A percentile compares a stretch with the other conserved stretches of the same genome.
phyloP scores from a whole-genome alignment of 2,797 vertebrate species.

The Chelonia mydas region DNA sequence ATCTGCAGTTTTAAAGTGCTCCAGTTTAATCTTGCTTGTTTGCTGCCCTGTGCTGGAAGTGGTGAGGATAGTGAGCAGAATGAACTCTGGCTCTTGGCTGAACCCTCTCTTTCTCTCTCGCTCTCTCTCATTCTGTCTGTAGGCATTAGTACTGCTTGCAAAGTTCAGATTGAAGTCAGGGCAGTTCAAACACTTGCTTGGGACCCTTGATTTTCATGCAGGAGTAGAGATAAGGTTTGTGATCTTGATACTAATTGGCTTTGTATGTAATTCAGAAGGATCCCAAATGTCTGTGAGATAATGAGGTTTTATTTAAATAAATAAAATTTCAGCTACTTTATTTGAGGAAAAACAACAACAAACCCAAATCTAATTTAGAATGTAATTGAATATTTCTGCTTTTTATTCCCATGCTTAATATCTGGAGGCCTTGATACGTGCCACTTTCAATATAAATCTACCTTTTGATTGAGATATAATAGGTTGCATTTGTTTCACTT shows the following conservation, averaged over 20 bases:
- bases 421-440: constrained; percentile 63
- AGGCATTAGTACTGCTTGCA: not conserved
- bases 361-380: not conserved
- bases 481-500: not conserved
- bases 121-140: not conserved
- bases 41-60: not conserved
- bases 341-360: not conserved
- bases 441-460: constrained; percentile 10
- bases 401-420: constrained; percentile 73
- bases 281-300: not conserved
- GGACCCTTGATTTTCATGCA: not conserved
- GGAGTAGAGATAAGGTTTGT: not conserved
- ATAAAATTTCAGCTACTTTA: not conserved
- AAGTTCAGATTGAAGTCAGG: not conserved
- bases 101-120: no score
- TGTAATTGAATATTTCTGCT: constrained; percentile 32
- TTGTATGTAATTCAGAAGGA: not conserved
- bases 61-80: not conserved
- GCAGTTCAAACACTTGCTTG: not conserved
- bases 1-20: not conserved
- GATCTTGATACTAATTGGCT: not conserved
- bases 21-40: not conserved
- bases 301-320: not conserved
- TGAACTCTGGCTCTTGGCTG: not conserved
- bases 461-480: not conserved